Evolutionary conservation across 2,113 vertebrate species (phyloP).

Genomic region (Pedionomus torquatus): DNA sequence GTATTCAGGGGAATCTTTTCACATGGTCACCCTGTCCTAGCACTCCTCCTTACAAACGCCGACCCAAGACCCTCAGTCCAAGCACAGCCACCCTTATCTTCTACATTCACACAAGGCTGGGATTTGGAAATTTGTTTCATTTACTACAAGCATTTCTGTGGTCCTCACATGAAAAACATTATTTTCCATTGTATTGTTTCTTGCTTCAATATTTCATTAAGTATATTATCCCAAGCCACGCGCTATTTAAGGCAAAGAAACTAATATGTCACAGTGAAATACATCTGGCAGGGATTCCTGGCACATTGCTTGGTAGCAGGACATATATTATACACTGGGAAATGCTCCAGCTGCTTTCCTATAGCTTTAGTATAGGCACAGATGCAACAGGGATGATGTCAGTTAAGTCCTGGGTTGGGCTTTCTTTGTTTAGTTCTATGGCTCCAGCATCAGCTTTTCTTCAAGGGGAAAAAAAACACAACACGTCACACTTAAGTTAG

Average conservation of each 20-base stretch:
- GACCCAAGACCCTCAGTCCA: not conserved
- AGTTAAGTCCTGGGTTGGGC: not conserved
- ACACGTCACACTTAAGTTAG: not conserved
- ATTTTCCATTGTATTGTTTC: not conserved
- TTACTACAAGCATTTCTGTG: not conserved
- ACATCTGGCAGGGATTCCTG: not conserved
- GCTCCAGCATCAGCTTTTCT: not conserved
- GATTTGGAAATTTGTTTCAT: not conserved
- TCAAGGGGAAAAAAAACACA: not conserved
- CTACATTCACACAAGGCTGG: not conserved
- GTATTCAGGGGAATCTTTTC: not conserved
- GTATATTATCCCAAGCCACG: not conserved
- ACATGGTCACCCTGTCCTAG: not conserved
- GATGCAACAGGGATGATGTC: constrained; percentile 28
- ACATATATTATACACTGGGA: constrained; percentile 4
- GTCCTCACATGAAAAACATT: not conserved
- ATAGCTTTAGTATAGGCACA: not conserved
- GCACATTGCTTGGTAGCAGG: not conserved
- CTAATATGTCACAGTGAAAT: not conserved
- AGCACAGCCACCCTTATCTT: not conserved
- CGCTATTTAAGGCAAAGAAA: not conserved
- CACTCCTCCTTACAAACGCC: accelerated
- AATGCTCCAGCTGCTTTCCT: constrained; percentile 1
- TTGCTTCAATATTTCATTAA: not conserved
- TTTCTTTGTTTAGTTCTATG: not conserved